Base-by-base conservation (phyloP, 2,797 vertebrate genomes). In the Anguilla marmorata region DNA sequence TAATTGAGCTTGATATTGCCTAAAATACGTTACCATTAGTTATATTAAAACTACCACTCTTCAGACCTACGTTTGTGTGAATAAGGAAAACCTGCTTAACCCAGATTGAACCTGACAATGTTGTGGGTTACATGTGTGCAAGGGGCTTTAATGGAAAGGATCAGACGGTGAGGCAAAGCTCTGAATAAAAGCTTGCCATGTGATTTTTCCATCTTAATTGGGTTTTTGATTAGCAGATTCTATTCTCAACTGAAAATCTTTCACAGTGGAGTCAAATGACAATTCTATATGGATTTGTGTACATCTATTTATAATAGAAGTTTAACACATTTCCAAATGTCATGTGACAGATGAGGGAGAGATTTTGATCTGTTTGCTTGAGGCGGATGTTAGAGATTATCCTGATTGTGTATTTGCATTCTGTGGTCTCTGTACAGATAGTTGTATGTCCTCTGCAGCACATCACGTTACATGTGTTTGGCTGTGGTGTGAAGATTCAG, bases 361-460 rank as follows among this genome's bases (percentile, higher is more conserved):
- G 14, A 85, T 85, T 58, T 85, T 85, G 16, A 11, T 19, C 48
- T 85, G 84, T 58, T 33, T 58, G 6, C 30, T 54, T 41, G 33
- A 85, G 21, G 56, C 24, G 8, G 37, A 66, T 41, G 58, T 41
- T 37, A 85, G 30, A 27, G 54, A 85, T 85, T 30, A n/a, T n/a
- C 9, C 83, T 85, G 83, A n/a, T 82, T 82, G 21, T 11, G 45
- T 37, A 30, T 48, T 85, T 85, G 16, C 19, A 30, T 63, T 85
- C 27, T 63, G 56, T 24, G 83, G 30, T 30, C 33, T 85, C n/a
- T 58, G 52, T 0, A 33, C 48, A 54, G 2, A 84, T 33, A 58
- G 8, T 37, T 27, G 52, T 54, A 37, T 85, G 48, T 85, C 14
- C 1, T 27, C 6, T 80, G 45, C 48, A 27, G 82, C 27, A 54